phyloP scores from a whole-genome alignment of 2,797 vertebrate species.

The Staurois parvus region DNA sequence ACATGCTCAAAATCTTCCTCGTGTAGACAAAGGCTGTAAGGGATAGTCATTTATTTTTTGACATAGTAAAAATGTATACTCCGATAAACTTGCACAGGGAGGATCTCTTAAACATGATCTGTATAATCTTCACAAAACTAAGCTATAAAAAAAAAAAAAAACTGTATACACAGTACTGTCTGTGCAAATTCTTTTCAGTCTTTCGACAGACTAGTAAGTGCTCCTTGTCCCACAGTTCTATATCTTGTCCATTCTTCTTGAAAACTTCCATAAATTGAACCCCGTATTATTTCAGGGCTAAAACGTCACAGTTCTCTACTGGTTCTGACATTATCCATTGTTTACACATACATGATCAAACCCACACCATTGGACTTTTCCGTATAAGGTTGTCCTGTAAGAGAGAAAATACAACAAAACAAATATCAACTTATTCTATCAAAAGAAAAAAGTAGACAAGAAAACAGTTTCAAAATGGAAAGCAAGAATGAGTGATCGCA shows the following conservation, averaged over 20 bases:
- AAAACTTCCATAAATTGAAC: not conserved
- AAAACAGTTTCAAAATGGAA: not conserved
- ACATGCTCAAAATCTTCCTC: not conserved
- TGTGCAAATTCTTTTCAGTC: not conserved
- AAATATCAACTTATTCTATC: not conserved
- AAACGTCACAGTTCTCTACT: not conserved
- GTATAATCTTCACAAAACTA: not conserved
- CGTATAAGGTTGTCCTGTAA: constrained; percentile 24
- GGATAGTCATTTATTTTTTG: not conserved
- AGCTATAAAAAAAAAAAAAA: not conserved
- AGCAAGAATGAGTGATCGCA: too few relatives aligned
- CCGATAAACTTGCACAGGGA: not conserved
- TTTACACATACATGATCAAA: constrained; percentile 10
- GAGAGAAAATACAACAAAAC: constrained; percentile 2
- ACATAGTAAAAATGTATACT: not conserved
- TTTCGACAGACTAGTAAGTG: not conserved
- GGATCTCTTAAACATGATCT: not conserved
- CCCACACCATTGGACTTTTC: constrained; percentile 56
- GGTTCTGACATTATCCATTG: not conserved
- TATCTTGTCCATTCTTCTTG: not conserved
- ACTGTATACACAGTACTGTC: not conserved
- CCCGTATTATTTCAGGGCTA: not conserved
- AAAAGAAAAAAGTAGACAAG: not conserved
- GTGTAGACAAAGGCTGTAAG: not conserved
- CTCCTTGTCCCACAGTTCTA: not conserved